Evolutionary conservation across 2,113 vertebrate genomes (phyloP), one percentile per base, ranked within the genome.

Genomic region (Zosterops hypoxanthus): DNA sequence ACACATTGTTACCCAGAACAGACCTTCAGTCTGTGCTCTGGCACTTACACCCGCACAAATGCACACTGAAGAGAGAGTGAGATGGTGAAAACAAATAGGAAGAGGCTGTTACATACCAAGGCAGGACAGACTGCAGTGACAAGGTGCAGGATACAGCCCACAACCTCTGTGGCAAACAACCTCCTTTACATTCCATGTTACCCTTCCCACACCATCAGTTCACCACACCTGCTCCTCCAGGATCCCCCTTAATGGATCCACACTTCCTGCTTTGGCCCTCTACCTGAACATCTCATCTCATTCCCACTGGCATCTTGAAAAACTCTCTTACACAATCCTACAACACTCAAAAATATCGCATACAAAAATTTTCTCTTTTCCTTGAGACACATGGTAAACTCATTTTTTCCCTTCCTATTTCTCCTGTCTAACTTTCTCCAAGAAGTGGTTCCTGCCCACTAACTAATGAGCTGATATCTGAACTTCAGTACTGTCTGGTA

Each of bases 141-240:
- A 11, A 44, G 15, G 15, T 46, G 12, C 52, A 50, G 31, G 23
- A 70, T 44, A 55, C 55, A 44, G 29, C 7, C n/a, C 26, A 47
- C 5, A 31, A 63, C 1, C 0, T 31, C 39, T 34, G 24, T 72
- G 44, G 13, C 8, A 18, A 88, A 14, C 11, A 61, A 63, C 7
- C 6, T 47, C 6, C 29, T 91, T 68, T 33, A 69, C 9, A 12
- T 2, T n/a, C 44, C 41, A 14, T 60, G 12, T 49, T 29, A 57
- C 8, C 12, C 6, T 61, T 24, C 25, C n/a, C 18, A 70, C 3
- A 1, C 3, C 33, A 52, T 8, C 7, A 3, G 2, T 57, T 53
- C 26, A n/a, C 23, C 26, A 47, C 5, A 71, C 8, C 15, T 41
- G 2, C 4, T 90, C 17, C n/a, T 57, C 21, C 63, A 71, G 13